Percentiles rank a stretch among this genome's conserved stretches.
phyloP scores from a whole-genome alignment of 2,113 vertebrate species.

The Prinia subflava region DNA sequence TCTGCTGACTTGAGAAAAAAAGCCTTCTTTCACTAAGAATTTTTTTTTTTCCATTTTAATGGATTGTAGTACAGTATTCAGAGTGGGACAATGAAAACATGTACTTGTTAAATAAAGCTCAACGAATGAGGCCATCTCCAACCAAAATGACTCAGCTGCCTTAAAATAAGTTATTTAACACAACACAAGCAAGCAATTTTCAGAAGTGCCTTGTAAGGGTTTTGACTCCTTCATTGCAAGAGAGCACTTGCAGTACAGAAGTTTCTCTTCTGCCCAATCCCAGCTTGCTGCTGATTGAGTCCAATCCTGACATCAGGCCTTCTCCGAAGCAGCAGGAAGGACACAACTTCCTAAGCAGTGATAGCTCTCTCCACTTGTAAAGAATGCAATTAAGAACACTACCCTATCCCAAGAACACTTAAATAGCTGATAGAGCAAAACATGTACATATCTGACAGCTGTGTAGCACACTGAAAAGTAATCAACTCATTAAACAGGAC shows the following conservation, averaged over 20 bases:
- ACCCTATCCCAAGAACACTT: not conserved
- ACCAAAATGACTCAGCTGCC: not conserved
- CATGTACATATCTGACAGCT: not conserved
- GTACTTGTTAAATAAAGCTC: not conserved
- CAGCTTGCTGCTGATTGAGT: not conserved
- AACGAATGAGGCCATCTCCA: not conserved
- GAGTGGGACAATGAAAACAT: not conserved
- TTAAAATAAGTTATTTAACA: not conserved
- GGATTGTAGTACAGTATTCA: not conserved
- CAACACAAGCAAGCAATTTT: not conserved
- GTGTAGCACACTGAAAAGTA: not conserved
- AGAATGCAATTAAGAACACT: not conserved
- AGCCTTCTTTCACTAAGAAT: not conserved
- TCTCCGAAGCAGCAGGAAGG: not conserved
- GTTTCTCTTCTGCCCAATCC: not conserved
- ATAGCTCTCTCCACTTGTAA: not conserved
- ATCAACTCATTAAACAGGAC: not conserved
- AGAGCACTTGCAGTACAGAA: not conserved
- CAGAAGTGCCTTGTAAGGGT: not conserved
- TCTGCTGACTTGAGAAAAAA: not conserved
- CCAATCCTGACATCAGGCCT: not conserved
- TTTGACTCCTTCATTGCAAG: not conserved
- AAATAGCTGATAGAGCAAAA: not conserved
- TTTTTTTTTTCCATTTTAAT: not conserved
- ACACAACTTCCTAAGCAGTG: not conserved